phyloP scores from a whole-genome alignment of 2,797 vertebrate genomes.

The Syndactyla subalaris region DNA sequence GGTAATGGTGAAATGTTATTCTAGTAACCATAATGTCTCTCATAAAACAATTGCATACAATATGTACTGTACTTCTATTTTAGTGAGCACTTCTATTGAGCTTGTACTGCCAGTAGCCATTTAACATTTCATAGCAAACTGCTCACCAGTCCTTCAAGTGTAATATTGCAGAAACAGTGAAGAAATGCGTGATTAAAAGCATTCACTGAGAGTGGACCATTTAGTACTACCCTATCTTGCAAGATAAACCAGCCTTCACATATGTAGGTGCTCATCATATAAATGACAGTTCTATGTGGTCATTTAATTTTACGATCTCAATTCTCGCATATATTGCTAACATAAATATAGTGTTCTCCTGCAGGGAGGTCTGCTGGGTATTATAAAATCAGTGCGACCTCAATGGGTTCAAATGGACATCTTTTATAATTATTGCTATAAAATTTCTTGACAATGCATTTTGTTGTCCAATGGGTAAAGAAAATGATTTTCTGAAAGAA shows the following conservation, averaged over 20 bases:
- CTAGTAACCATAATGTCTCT: conserved; percentile 84
- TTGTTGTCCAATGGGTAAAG: conserved; percentile 81
- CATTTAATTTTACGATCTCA: conserved; percentile 94
- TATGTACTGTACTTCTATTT: conserved; percentile 83
- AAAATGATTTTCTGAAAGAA: conserved; percentile 82
- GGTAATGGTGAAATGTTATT: conserved; percentile 88
- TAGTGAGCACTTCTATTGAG: conserved; percentile 80
- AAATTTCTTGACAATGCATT: conserved; percentile 88
- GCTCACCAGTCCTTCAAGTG: conserved; percentile 80
- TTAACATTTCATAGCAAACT: conserved; percentile 80
- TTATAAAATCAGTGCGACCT: conserved; percentile 87
- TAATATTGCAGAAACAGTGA: conserved; percentile 81
- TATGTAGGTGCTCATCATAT: conserved; percentile 81
- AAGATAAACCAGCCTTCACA: conserved; percentile 81
- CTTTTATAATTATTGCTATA: conserved; percentile 91
- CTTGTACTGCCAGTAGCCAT: conserved; percentile 74
- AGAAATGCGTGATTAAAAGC: conserved; percentile 86
- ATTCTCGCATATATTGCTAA: conserved; percentile 98
- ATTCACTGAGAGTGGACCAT: conserved; percentile 76
- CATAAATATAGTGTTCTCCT: conserved; percentile 94
- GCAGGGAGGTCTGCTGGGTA: conserved; percentile 88
- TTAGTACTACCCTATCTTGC: conserved; percentile 71
- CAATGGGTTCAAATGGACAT: conserved; percentile 93
- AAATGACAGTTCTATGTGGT: conserved; percentile 94
- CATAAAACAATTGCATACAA: conserved; percentile 86